Base-by-base conservation (phyloP, 2,113 vertebrate species). In the Ranitomeya variabilis region DNA sequence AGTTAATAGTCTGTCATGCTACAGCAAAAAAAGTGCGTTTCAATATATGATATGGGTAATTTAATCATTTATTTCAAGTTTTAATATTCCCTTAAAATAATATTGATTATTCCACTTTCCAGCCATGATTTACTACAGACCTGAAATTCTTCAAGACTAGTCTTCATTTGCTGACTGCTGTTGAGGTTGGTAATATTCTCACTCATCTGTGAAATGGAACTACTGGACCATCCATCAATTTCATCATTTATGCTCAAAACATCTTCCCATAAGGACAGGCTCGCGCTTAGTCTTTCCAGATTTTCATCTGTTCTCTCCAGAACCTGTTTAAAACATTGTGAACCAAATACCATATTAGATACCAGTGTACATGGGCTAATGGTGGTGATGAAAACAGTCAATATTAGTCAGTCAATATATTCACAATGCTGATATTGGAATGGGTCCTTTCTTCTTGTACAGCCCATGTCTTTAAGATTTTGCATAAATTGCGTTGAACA, bases 251-350 rank as follows among this genome's bases (percentile, higher is more conserved):
- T 92, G 82, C 93, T 90, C 87, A 96, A 94, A 10, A 99, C 93
- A 71, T 99, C 97, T 9, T 96, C 96, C 98, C 97, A 99, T 0
- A 98, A 92, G n/a, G 94, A 92, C 19, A 97, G 1, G 23, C 95
- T 95, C 26, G 92, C 76, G 7, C 94, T 93, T 59, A 99, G 94
- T 52, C 91, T 94, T 66, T 97, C 95, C 0, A 95, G 94, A 91
- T 95, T 96, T n/a, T 96, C 95, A 77, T 98, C 98, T 62, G 97
- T 94, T 91, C 92, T 96, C 91, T 98, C 97, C n/a, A 96, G 96
- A 0, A 96, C 91, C 98, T 99, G 89, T 89, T 83, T 1, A 66
- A 91, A 89, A 86, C 31, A 26, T 83, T 31, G 23, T 11, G 11
- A 74, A 19, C 66, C 4, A 13, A 16, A 26, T 9, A 21, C 14